Conservation (phyloP, 1,140 invertebrate species). For the Eumaeus atala region DNA sequence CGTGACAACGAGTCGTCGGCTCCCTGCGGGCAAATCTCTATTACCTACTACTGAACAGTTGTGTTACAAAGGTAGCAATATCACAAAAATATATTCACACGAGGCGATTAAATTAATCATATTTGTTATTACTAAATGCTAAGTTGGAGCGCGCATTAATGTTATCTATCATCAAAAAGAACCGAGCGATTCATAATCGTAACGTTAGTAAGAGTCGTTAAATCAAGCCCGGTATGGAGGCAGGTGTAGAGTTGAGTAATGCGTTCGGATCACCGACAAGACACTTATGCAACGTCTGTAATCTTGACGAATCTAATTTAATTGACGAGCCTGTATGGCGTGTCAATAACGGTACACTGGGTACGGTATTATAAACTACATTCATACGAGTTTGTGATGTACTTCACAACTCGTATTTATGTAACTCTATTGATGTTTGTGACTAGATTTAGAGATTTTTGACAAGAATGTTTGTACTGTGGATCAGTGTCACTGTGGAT, state of each 20-base stretch:
- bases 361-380: conserved; percentile 14
- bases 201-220: conserved; percentile 12
- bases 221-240: neutral
- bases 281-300: conserved; percentile 30
- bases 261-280: conserved; percentile 22
- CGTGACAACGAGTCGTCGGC: too few species aligned
- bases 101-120: conserved; percentile 2
- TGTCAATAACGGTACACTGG: conserved; percentile 33
- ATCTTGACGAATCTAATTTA: conserved; percentile 35
- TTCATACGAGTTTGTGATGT: too few species aligned
- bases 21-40: too few species aligned
- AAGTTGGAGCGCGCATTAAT: conserved; percentile 17
- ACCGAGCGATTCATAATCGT: conserved; percentile 21
- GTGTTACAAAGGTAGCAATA: too few species aligned
- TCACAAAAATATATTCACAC: too few species aligned
- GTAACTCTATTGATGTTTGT: too few species aligned
- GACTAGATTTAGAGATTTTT: too few species aligned
- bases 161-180: too few species aligned
- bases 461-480: too few species aligned
- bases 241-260: conserved; percentile 32
- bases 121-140: neutral
- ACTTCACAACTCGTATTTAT: too few species aligned
- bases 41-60: too few species aligned
- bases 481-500: too few species aligned
- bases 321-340: conserved; percentile 22